phyloP scores from a whole-genome alignment of 2,797 vertebrate genomes.

The Acipenser oxyrinchus region DNA sequence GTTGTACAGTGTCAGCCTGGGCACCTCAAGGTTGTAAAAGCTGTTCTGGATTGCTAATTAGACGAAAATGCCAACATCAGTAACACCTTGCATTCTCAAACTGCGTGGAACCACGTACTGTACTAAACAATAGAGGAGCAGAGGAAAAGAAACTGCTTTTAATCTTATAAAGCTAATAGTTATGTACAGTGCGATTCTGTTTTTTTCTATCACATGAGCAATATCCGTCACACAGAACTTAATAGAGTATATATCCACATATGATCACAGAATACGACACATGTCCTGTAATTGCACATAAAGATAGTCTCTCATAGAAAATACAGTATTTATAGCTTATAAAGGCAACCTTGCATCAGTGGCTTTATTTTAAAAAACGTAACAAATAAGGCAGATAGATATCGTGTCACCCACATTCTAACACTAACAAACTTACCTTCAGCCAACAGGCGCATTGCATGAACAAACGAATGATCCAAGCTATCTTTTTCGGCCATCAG shows the following conservation, averaged over 20 bases:
- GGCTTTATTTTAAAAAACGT: conserved; percentile 11
- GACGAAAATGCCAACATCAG: background rate
- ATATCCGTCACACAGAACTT: too few relatives aligned
- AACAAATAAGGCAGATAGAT: background rate
- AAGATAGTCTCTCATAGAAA: too few relatives aligned
- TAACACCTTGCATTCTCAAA: conserved; percentile 8
- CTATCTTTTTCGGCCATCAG: conserved; percentile 88
- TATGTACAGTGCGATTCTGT: too few relatives aligned
- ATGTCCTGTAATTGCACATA: too few relatives aligned
- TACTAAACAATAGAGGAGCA: background rate
- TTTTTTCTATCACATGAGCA: too few relatives aligned
- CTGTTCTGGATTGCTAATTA: conserved; percentile 8
- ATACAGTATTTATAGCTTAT: too few relatives aligned
- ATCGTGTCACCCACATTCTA: background rate
- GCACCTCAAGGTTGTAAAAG: background rate
- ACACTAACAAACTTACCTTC: conserved; percentile 68
- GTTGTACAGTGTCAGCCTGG: too few relatives aligned
- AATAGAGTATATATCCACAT: too few relatives aligned
- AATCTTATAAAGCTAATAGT: background rate
- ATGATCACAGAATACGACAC: too few relatives aligned
- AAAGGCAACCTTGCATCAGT: too few relatives aligned
- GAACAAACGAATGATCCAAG: conserved; percentile 85
- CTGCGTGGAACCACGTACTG: background rate
- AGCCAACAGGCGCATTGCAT: conserved; percentile 82
- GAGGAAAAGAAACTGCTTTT: background rate